Evolutionary conservation across 1,140 invertebrate species (phyloP), one percentile per base, ranked within the genome.

Genomic region (Andrena cerasifolii): DNA sequence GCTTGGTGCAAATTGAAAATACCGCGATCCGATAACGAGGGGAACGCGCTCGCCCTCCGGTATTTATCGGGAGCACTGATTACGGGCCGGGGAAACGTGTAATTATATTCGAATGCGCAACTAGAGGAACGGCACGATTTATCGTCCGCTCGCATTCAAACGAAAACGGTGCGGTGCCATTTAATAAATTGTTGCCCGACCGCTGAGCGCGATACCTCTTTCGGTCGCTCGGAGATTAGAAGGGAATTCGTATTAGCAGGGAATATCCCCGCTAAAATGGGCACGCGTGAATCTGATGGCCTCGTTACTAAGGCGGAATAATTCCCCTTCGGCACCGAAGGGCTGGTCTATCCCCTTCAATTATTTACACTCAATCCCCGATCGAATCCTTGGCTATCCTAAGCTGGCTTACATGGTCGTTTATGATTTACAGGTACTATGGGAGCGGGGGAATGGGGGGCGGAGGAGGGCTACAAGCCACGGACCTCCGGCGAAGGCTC

Each of bases 401-500:
- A 58, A 51, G 1, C 45, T 36, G 26, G 47, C 40, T 54, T 18
- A 59, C 33, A 45, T 31, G 66, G 28, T 76, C 51, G 62, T 59
- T 65, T 70, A 58, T 83, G 63, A 67, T 83, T 84, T 49, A 56
- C 83, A 93, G 92, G 86, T 93, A 93, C 92, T 93, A 93, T 93
- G 92, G 92, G 91, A 93, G 88, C 89, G 88, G 91, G 88, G 92
- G 91, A 83, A 93, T 93, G 92, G 92, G 90, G 91, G 91, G 89
- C 90, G 91, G 91, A 91, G 92, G 91, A 93, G 91, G 92, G 92
- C 91, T 91, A 90, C 90, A 89, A 88, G 92, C 92, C 91, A 91
- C 90, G 90, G 89, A 93, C 86, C 89, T 92, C 90, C 92, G 89
- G 88, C 89, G 90, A 88, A 87, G 89, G 88, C 85, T 89, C 86